Conservation (phyloP, 2,113 vertebrate species). For the Anoplopoma fimbria region DNA sequence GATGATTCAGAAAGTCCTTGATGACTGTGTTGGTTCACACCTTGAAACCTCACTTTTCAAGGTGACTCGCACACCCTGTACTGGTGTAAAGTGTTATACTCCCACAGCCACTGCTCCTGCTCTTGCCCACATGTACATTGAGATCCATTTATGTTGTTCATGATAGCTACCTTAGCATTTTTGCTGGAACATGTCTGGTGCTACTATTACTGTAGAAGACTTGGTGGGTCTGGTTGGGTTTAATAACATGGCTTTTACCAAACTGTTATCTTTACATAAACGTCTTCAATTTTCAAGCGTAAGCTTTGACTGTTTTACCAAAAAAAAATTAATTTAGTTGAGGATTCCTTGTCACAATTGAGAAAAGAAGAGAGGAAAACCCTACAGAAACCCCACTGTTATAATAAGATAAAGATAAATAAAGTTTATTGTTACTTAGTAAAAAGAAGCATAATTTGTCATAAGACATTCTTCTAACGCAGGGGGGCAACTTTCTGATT, state of each 20-base stretch:
- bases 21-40: constrained; percentile 50
- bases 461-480: too few relatives aligned
- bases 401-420: neutral
- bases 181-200: neutral
- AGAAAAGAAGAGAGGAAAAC: constrained; percentile 24
- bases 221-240: neutral
- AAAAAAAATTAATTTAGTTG: constrained; percentile 60
- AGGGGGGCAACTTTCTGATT: too few relatives aligned
- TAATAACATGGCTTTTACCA: neutral
- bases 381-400: neutral
- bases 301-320: neutral
- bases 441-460: too few relatives aligned
- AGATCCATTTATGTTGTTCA: neutral
- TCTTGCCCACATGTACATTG: constrained; percentile 9
- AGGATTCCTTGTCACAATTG: constrained; percentile 37
- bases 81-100: constrained; percentile 36
- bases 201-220: neutral
- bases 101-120: constrained; percentile 5
- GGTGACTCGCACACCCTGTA: constrained; percentile 36
- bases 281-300: neutral
- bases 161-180: neutral
- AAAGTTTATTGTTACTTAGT: too few relatives aligned
- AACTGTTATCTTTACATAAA: neutral
- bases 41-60: constrained; percentile 37
- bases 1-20: constrained; percentile 58